These are phyloP conservation scores for Platerodrilus igneus DNA, from an alignment of 2,888 invertebrate genomes.

Conservation along the genomic window DNA sequence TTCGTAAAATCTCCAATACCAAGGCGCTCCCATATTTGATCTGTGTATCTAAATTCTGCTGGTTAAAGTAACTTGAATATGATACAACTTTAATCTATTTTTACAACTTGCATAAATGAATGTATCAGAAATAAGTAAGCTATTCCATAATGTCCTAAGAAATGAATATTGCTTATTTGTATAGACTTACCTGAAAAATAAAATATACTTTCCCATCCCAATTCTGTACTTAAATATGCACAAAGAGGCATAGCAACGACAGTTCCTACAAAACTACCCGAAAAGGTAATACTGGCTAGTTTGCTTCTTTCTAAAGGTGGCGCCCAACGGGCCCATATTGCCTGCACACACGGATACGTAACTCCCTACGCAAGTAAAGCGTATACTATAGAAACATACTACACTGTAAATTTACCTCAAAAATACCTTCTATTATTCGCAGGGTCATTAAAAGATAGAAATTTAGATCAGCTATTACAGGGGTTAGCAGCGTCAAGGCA, in stretches of 20 bases:
- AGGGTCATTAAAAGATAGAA: not conserved
- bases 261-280: conserved; percentile 81
- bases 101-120: too few relatives aligned
- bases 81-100: too few relatives aligned
- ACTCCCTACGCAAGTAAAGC: conserved; percentile 67
- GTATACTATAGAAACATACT: too few relatives aligned
- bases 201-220: conserved; percentile 79
- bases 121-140: too few relatives aligned
- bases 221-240: conserved; percentile 64
- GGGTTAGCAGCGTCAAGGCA: conserved; percentile 47
- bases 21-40: too few relatives aligned
- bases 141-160: too few relatives aligned
- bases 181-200: conserved; percentile 64
- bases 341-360: conserved; percentile 75
- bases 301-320: conserved; percentile 73
- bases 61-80: too few relatives aligned
- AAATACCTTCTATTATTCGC: conserved; percentile 12
- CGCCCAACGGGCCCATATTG: conserved; percentile 81
- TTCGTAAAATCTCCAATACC: too few relatives aligned
- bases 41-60: too few relatives aligned
- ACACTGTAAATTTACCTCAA: conserved; percentile 17
- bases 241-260: conserved; percentile 77
- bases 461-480: not conserved
- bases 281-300: conserved; percentile 77
- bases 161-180: too few relatives aligned